These are phyloP conservation scores for Coregonus sp. DNA, from an alignment of 2,797 vertebrate genomes.

Conservation along the genomic window DNA sequence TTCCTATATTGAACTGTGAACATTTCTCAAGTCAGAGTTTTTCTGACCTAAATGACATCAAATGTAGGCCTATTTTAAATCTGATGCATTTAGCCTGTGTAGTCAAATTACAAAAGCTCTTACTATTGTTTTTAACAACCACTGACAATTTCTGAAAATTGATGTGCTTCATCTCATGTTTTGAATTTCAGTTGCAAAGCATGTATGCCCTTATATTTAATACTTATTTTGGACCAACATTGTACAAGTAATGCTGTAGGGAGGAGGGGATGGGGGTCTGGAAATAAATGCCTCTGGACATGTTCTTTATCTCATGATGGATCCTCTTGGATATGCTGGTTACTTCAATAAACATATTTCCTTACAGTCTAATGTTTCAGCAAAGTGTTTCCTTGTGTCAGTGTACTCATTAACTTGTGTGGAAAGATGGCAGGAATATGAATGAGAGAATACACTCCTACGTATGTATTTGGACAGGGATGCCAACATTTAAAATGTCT, in stretches of 20 bases:
- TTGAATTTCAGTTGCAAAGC: background rate
- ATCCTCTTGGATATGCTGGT: slow-evolving; percentile 19
- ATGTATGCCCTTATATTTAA: slow-evolving; percentile 27
- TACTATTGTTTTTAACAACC: slow-evolving; percentile 15
- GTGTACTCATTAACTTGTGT: background rate
- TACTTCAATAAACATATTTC: slow-evolving; percentile 36
- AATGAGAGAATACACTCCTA: background rate
- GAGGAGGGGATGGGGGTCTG: background rate
- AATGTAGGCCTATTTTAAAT: slow-evolving; percentile 11
- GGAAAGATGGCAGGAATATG: background rate
- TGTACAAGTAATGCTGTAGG: slow-evolving; percentile 21
- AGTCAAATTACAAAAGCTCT: slow-evolving; percentile 35
- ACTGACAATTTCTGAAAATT: slow-evolving; percentile 57
- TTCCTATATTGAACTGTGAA: slow-evolving; percentile 50
- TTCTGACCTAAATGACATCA: slow-evolving; percentile 34
- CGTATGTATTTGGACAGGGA: too few relatives aligned
- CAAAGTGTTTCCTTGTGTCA: background rate
- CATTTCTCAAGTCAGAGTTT: slow-evolving; percentile 35
- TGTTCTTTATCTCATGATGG: slow-evolving; percentile 17
- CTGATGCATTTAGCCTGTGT: slow-evolving; percentile 16
- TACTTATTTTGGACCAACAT: slow-evolving; percentile 29
- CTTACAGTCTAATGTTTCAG: slow-evolving; percentile 12
- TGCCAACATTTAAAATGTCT: too few relatives aligned
- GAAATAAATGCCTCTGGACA: slow-evolving; percentile 1
- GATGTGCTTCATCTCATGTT: slow-evolving; percentile 10